Base-by-base conservation (phyloP, 2,113 vertebrate species). In the Phocoena phocoena region DNA sequence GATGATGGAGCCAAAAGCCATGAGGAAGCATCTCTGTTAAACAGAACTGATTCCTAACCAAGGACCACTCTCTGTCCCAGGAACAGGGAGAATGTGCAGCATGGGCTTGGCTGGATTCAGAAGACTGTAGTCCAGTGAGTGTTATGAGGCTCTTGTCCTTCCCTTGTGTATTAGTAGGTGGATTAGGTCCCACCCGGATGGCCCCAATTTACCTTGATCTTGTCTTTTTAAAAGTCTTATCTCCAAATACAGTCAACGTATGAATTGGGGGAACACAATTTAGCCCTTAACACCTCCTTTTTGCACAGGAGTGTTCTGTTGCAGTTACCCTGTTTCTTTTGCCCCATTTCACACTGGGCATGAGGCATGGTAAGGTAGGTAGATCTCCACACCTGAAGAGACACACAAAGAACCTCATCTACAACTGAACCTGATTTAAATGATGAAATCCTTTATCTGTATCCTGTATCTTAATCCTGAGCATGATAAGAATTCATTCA, bases 111-210 rank as follows among this genome's bases (percentile, higher is more conserved):
- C 25, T 65, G n/a, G 18, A 68, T 47, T 71, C 36, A 26, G 28
- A 71, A 20, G 31, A 20, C 38, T 73, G 31, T 20, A 33, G 20
- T 23, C 11, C 31, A 47, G 13, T 11, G 28, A 26, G 26, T 70
- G 6, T 33, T 7, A 11, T 6, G 7, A 20, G 18, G 17, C 13
- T 38, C 21, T 31, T 38, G 23, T n/a, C 12, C 1, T 44, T 60
- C n/a, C 12, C 31, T 41, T 26, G 23, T 9, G 1, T 31, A 9
- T 28, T 65, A 36, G 23, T 12, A 44, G 53, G 28, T 60, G 2
- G 10, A 62, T 23, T n/a, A 36, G 3, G 1, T 18, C 4, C 31
- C 7, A 44, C 10, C 23, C 0, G 18, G n/a, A 38, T 31, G n/a
- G 67, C 15, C 36, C 25, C 28, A 33, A 15, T 73, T n/a, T 53